Conservation (phyloP, 23 tunicate genomes). For the Trididemnum clinides region DNA sequence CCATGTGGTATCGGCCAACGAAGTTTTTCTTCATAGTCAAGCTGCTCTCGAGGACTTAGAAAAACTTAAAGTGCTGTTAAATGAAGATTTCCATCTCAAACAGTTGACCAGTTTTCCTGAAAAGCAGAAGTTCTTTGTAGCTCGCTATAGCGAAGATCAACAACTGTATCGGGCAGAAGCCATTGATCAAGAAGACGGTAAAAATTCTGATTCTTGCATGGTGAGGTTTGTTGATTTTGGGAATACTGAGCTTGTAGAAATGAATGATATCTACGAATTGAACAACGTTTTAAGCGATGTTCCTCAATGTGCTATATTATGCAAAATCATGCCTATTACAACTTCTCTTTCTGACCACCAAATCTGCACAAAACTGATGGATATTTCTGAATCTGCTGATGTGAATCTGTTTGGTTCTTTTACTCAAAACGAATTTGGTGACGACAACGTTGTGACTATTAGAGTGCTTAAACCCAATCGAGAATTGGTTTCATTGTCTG, state of each 20-base stretch:
- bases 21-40: conserved; percentile 42
- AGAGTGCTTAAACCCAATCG: background rate
- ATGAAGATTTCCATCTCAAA: conserved; percentile 5
- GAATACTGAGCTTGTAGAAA: conserved; percentile 21
- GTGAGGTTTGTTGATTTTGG: conserved; percentile 79
- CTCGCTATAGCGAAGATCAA: conserved; percentile 50
- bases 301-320: conserved; percentile 42
- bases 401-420: conserved; percentile 24
- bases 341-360: background rate
- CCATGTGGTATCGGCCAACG: conserved; percentile 53
- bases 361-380: conserved; percentile 24
- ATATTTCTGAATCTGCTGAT: conserved; percentile 25
- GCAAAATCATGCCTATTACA: conserved; percentile 19
- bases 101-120: background rate
- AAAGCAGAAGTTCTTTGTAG: background rate
- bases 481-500: background rate
- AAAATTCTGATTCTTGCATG: background rate
- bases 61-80: conserved; percentile 32
- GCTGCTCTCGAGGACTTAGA: conserved; percentile 19
- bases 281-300: background rate
- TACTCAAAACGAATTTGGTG: background rate
- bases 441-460: background rate
- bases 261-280: background rate
- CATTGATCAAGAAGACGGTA: background rate
- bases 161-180: conserved; percentile 55